phyloP scores from a whole-genome alignment of 2,113 vertebrate genomes.

The Sigmodon hispidus region DNA sequence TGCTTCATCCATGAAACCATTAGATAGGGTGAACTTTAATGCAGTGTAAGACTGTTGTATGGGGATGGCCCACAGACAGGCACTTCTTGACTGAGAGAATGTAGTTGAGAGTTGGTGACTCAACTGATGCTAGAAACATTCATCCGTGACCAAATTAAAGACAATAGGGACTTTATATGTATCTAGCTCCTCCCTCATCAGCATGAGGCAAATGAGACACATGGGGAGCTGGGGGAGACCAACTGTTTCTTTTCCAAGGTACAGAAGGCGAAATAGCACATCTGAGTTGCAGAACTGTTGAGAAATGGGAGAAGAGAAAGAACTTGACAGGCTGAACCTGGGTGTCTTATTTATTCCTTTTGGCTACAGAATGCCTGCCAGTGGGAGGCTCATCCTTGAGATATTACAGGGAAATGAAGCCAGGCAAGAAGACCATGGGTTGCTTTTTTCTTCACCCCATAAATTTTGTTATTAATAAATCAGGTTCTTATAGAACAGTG shows the following conservation, averaged over 20 bases:
- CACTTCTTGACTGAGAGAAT: constrained; percentile 26
- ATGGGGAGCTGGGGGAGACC: neutral
- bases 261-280: neutral
- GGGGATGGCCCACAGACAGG: constrained; percentile 35
- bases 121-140: neutral
- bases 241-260: constrained; percentile 30
- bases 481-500: constrained; percentile 69
- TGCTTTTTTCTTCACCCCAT: constrained; percentile 67
- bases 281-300: neutral
- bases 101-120: constrained; percentile 57
- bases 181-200: neutral
- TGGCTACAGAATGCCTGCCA: constrained; percentile 73
- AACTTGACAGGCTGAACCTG: constrained; percentile 33
- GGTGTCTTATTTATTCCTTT: constrained; percentile 73
- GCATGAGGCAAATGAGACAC: neutral
- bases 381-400: constrained; percentile 73
- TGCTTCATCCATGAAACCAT: neutral
- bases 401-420: constrained; percentile 69
- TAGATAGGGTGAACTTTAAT: neutral
- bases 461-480: constrained; percentile 80
- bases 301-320: constrained; percentile 2
- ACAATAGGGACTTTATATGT: constrained; percentile 4
- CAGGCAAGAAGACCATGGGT: constrained; percentile 65
- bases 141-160: constrained; percentile 42
- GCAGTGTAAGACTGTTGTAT: neutral